phyloP scores from a whole-genome alignment of 35 echinoderm and acorn worm species.

The Diadema setosum region DNA sequence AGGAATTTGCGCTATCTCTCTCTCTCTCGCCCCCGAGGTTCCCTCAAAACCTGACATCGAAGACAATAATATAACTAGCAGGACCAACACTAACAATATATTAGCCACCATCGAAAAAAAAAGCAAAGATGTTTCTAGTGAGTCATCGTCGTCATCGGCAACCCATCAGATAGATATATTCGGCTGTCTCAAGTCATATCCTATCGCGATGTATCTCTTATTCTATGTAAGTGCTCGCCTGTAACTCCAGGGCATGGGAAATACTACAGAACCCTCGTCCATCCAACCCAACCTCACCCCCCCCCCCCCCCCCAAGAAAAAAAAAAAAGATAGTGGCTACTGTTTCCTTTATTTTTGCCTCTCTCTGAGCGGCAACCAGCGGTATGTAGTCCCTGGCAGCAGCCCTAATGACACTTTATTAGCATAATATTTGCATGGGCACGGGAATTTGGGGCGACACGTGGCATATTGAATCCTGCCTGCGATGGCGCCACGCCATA shows the following conservation, averaged over 20 bases:
- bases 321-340: neutral
- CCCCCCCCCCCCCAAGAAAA: neutral
- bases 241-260: neutral
- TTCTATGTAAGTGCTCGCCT: constrained; percentile 4
- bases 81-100: no score
- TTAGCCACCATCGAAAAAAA: neutral
- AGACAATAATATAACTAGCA: no score
- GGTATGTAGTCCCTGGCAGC: neutral
- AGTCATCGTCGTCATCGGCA: neutral
- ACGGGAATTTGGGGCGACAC: constrained; percentile 3
- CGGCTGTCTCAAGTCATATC: neutral
- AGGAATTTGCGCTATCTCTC: no score
- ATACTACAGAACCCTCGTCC: neutral
- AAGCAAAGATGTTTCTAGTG: neutral
- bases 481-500: neutral
- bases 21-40: neutral
- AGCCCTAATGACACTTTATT: neutral
- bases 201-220: constrained; percentile 4
- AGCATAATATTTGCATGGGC: constrained; percentile 17
- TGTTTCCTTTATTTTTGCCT: no score
- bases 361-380: no score
- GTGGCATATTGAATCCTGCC: neutral
- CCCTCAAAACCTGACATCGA: neutral
- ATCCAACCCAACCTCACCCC: neutral
- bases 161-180: neutral